Evolutionary conservation across 2,797 vertebrate species (phyloP).

Genomic region (Margarornis squamiger): DNA sequence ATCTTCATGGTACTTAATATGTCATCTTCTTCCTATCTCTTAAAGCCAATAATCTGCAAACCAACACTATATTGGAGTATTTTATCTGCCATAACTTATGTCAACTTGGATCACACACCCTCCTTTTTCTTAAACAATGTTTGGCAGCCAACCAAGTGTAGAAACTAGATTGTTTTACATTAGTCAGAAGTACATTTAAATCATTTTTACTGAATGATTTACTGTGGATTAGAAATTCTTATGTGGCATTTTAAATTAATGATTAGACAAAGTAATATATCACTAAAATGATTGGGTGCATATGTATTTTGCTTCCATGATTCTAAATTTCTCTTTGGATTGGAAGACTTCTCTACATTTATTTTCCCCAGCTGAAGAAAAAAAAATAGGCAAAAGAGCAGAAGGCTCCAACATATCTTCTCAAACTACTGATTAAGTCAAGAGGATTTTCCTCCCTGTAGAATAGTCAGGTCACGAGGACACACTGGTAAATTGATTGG

Average conservation of each 20-base stretch:
- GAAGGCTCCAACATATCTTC: not conserved
- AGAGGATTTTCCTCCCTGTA: not conserved
- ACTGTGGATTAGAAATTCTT: conserved; percentile 77
- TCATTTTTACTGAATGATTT: conserved; percentile 77
- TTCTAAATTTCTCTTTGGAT: conserved; percentile 52
- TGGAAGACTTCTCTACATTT: not conserved
- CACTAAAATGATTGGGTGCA: conserved; percentile 67
- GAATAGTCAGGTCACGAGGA: not conserved
- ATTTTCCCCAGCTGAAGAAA: not conserved
- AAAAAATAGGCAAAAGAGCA: not conserved
- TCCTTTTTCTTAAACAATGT: conserved; percentile 48
- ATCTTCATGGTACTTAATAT: conserved; percentile 30
- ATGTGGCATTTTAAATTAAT: conserved; percentile 74
- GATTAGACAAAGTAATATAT: conserved; percentile 75
- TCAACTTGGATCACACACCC: conserved; percentile 62
- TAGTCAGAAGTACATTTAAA: conserved; percentile 77
- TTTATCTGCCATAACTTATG: conserved; percentile 75
- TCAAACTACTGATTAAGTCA: not conserved
- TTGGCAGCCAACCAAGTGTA: conserved; percentile 70
- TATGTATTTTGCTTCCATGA: conserved; percentile 61
- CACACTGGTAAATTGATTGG: not conserved
- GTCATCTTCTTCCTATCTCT: conserved; percentile 64
- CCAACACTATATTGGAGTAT: conserved; percentile 55
- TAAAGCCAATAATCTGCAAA: conserved; percentile 67
- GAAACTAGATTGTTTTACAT: conserved; percentile 79